Conservation (phyloP, 2,888 invertebrate genomes). For the Lasioglossum vierecki region DNA sequence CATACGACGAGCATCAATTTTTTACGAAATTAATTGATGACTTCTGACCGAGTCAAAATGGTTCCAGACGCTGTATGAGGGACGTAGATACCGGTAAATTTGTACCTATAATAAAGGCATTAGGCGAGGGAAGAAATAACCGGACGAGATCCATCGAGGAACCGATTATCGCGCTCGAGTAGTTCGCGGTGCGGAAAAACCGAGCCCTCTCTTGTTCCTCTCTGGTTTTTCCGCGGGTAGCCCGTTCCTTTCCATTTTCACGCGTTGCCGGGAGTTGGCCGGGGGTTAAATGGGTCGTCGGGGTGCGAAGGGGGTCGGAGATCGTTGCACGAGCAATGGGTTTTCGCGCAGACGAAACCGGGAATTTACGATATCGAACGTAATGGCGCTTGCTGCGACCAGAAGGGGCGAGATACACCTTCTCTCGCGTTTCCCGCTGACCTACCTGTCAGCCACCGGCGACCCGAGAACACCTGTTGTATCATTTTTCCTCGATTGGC, state of each 20-base stretch:
- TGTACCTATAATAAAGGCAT: background rate
- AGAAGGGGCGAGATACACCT: background rate
- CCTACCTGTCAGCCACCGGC: constrained; percentile 19
- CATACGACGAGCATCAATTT: too few species aligned
- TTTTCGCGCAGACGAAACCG: constrained; percentile 21
- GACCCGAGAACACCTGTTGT: constrained; percentile 62
- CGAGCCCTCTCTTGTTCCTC: background rate
- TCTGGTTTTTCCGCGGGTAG: background rate
- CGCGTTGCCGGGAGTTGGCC: background rate
- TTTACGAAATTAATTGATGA: too few species aligned
- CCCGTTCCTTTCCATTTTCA: constrained; percentile 10
- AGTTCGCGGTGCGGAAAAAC: constrained; percentile 32
- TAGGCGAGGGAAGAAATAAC: constrained; percentile 17
- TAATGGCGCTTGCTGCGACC: constrained; percentile 14
- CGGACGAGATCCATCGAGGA: constrained; percentile 32
- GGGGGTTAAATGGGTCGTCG: constrained; percentile 12
- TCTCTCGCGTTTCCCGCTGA: constrained; percentile 17
- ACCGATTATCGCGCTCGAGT: constrained; percentile 47
- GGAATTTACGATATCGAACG: constrained; percentile 23
- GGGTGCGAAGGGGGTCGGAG: background rate
- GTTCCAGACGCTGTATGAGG: background rate
- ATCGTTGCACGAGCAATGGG: constrained; percentile 6
- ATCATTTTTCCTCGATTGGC: constrained; percentile 57
- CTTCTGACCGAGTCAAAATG: too few species aligned
- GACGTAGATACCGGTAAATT: background rate